phyloP scores from a whole-genome alignment of 2,113 vertebrate species.

The rabbit (Oryctolagus cuniculus) region DNA sequence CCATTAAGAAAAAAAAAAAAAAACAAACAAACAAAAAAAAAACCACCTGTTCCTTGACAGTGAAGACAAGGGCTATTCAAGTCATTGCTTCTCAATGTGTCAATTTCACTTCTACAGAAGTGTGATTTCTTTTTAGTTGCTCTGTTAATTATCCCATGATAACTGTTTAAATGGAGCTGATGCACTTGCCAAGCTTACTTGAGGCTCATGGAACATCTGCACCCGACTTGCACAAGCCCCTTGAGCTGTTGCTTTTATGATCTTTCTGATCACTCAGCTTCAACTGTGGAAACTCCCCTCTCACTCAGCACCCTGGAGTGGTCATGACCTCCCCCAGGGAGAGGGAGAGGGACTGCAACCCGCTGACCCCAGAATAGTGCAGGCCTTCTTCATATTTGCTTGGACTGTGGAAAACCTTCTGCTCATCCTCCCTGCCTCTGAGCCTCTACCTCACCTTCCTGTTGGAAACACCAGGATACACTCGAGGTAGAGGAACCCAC shows the following conservation, averaged over 20 bases:
- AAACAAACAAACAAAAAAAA: too few species aligned
- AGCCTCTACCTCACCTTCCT: background rate
- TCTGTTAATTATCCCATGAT: too few species aligned
- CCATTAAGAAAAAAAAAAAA: too few species aligned
- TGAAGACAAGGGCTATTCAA: too few species aligned
- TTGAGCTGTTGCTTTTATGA: constrained; percentile 4
- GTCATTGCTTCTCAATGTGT: too few species aligned
- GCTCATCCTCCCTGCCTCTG: background rate
- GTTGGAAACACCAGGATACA: background rate
- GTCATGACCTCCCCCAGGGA: background rate
- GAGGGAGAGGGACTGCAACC: background rate
- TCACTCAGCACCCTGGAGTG: background rate
- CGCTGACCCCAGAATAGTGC: background rate
- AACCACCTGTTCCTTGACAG: too few species aligned
- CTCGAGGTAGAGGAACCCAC: background rate
- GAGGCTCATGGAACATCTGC: background rate
- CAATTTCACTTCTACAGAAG: too few species aligned
- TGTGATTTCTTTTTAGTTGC: too few species aligned
- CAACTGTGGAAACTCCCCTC: background rate
- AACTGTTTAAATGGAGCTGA: background rate
- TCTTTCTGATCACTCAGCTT: background rate
- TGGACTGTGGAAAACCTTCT: background rate
- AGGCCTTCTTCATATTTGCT: background rate
- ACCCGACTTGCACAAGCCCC: background rate
- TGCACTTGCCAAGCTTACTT: background rate